Evolutionary conservation across 1,140 invertebrate species (phyloP).

Genomic region (Halyomorpha halys): DNA sequence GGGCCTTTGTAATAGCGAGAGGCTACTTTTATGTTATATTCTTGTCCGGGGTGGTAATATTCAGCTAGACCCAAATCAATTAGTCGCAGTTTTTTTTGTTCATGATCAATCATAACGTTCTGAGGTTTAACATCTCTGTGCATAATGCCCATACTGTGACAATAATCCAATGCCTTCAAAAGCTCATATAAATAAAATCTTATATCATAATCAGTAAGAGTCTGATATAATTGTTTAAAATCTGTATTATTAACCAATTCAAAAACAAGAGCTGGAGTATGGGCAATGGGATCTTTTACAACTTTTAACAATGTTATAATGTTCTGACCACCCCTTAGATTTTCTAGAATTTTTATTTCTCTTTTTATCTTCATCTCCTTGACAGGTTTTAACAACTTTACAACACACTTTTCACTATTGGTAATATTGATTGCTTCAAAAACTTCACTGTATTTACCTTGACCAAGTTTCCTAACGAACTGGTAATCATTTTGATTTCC

Average conservation of each 20-base stretch:
- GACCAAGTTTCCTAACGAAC: conserved; percentile 92
- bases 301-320: conserved; percentile 97
- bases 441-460: conserved; percentile 99
- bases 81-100: conserved; percentile 92
- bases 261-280: conserved; percentile 97
- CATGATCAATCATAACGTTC: conserved; percentile 99
- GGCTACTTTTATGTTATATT: conserved; percentile 98
- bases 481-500: conserved; percentile 99
- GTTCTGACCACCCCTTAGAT: conserved; percentile 96
- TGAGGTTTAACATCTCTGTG: conserved; percentile 98
- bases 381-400: conserved; percentile 99
- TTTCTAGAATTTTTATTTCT: conserved; percentile 99
- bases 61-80: conserved; percentile 99
- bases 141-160: conserved; percentile 99
- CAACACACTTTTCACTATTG: conserved; percentile 99
- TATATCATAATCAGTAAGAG: conserved; percentile 98
- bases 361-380: conserved; percentile 99
- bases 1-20: conserved; percentile 98
- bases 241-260: conserved; percentile 99
- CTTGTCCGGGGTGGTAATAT: conserved; percentile 99
- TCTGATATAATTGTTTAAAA: conserved; percentile 99
- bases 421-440: conserved; percentile 99
- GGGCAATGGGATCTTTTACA: conserved; percentile 97
- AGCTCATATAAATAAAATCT: conserved; percentile 88
- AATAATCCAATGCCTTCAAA: conserved; percentile 94